Evolutionary conservation across 2,797 vertebrate species (phyloP).

Genomic region (Tarsius wallacei): DNA sequence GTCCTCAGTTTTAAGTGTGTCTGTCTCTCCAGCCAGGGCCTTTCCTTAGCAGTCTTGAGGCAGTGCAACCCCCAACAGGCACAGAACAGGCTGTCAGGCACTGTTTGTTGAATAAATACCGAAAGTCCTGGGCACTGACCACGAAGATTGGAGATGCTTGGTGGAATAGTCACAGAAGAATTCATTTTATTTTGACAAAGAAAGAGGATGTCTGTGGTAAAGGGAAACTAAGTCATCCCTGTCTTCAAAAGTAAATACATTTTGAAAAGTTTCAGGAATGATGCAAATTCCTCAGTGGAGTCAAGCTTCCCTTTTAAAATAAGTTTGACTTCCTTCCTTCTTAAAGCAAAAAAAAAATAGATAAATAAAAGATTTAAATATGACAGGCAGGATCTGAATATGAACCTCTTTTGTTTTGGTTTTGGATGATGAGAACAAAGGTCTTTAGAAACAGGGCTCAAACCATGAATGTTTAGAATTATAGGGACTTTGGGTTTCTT

Average conservation of each 20-base stretch:
- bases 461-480: neutral
- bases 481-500: neutral
- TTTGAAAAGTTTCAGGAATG: slow-evolving; percentile 20
- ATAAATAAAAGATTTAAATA: neutral
- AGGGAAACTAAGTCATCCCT: neutral
- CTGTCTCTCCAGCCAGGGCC: neutral
- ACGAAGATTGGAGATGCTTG: neutral
- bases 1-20: neutral
- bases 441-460: neutral
- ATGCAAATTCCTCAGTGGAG: neutral
- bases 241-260: neutral
- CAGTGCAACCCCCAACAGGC: neutral
- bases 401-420: neutral
- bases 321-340: neutral
- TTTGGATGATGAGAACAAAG: neutral
- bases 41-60: neutral
- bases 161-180: neutral
- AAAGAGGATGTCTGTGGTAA: neutral
- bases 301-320: slow-evolving; percentile 30
- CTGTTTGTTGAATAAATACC: neutral
- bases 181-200: neutral
- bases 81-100: neutral
- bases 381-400: neutral
- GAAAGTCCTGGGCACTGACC: neutral
- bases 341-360: neutral